Conservation (phyloP, 2,797 vertebrate genomes). For the Huso huso region DNA sequence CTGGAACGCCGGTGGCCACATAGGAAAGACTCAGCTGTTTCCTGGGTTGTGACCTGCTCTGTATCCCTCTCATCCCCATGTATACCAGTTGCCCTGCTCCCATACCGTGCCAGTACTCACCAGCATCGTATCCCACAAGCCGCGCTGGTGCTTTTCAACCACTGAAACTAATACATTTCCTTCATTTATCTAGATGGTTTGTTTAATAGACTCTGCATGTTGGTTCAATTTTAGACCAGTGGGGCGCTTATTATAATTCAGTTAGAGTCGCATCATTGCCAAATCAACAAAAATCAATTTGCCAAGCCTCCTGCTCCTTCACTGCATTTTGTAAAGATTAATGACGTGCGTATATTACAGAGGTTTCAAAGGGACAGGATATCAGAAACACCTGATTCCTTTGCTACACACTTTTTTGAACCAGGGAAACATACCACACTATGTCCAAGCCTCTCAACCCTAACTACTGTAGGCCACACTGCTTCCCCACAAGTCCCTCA, state of each 20-base stretch:
- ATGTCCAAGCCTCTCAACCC: too few species aligned
- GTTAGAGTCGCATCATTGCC: neutral
- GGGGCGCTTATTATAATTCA: neutral
- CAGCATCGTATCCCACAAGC: neutral
- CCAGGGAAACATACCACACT: too few species aligned
- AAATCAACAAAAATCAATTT: neutral
- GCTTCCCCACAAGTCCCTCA: too few species aligned
- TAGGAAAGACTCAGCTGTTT: slow-evolving; percentile 3
- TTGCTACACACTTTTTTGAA: too few species aligned
- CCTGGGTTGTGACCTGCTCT: neutral
- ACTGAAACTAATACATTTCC: neutral
- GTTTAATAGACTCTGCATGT: neutral
- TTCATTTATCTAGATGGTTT: neutral
- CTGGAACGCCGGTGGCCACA: slow-evolving; percentile 24
- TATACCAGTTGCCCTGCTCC: neutral
- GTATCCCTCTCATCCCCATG: neutral
- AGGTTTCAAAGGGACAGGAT: too few species aligned
- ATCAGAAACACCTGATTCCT: too few species aligned
- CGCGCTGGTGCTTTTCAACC: neutral
- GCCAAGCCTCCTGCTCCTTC: too few species aligned
- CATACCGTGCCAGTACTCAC: neutral
- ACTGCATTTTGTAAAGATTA: too few species aligned
- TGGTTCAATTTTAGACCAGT: too few species aligned
- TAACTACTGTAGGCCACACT: too few species aligned
- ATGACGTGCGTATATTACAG: too few species aligned